A percentile compares a stretch with the other conserved stretches of the same genome.
phyloP scores from a whole-genome alignment of 1,140 invertebrate genomes.

The Hypothenemus hampei region DNA sequence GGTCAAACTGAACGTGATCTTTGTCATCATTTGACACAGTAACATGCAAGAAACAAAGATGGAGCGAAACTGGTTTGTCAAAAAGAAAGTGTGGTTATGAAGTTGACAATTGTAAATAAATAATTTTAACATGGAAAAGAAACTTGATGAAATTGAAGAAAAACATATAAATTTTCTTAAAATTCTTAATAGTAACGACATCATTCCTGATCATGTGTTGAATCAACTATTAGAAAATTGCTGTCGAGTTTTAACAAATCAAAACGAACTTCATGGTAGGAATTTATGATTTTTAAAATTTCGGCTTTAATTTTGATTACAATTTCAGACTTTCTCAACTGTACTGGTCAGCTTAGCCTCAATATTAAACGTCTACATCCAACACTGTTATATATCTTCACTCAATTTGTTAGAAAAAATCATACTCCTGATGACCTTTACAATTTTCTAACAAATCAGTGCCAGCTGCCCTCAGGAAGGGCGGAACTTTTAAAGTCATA shows the following conservation, averaged over 20 bases:
- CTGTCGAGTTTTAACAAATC: conserved; percentile 37
- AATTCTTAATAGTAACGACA: conserved; percentile 39
- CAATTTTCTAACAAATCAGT: conserved; percentile 39
- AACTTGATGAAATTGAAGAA: conserved; percentile 28
- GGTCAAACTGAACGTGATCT: too few relatives aligned
- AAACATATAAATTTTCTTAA: conserved; percentile 30
- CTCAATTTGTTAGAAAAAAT: conserved; percentile 47
- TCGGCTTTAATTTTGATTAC: not conserved
- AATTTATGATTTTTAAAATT: not conserved
- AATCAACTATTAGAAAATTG: conserved; percentile 43
- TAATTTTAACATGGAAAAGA: too few relatives aligned
- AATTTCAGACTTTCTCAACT: not conserved
- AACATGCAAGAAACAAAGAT: too few relatives aligned
- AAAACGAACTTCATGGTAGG: conserved; percentile 39
- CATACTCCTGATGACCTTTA: conserved; percentile 42
- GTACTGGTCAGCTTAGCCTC: conserved; percentile 16
- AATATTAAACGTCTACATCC: conserved; percentile 43
- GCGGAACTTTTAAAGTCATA: conserved; percentile 42
- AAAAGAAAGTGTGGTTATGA: too few relatives aligned
- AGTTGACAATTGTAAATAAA: too few relatives aligned
- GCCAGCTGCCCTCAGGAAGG: conserved; percentile 36
- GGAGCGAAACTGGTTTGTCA: too few relatives aligned
- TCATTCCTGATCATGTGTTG: conserved; percentile 42
- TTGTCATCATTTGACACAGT: too few relatives aligned
- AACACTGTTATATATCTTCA: conserved; percentile 43